A percentile compares a stretch with the other conserved stretches of the same genome.
These are phyloP conservation scores for Macaria liturata DNA, from an alignment of 2,888 invertebrate genomes.

Conservation along the genomic window DNA sequence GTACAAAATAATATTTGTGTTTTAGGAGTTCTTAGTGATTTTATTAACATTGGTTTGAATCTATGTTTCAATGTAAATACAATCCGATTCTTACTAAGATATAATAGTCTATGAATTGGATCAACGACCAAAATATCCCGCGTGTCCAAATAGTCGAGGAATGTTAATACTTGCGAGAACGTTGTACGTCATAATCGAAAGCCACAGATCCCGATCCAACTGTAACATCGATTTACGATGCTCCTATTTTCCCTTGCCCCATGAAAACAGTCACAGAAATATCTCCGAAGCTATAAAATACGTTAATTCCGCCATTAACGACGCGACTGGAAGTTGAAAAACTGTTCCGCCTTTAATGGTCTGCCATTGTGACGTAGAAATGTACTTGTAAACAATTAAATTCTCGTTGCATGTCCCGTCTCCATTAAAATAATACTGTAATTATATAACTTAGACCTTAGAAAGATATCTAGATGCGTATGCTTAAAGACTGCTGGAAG, in stretches of 20 bases:
- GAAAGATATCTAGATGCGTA: too few relatives aligned
- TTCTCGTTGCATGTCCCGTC: slow-evolving; percentile 43
- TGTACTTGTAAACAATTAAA: slow-evolving; percentile 46
- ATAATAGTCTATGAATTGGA: too few relatives aligned
- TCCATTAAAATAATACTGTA: slow-evolving; percentile 38
- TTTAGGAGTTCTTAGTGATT: too few relatives aligned
- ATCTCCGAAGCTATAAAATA: slow-evolving; percentile 45
- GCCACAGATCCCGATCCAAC: slow-evolving; percentile 15
- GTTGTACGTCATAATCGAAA: slow-evolving; percentile 5
- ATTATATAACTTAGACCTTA: slow-evolving; percentile 10
- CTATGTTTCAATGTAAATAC: too few relatives aligned
- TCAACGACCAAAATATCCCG: too few relatives aligned
- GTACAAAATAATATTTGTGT: too few relatives aligned
- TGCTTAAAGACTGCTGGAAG: background rate
- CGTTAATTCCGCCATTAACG: slow-evolving; percentile 44
- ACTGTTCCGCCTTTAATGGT: slow-evolving; percentile 39
- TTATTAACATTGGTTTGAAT: too few relatives aligned
- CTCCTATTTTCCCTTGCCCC: slow-evolving; percentile 26
- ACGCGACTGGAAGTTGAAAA: slow-evolving; percentile 40
- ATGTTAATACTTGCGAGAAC: too few relatives aligned
- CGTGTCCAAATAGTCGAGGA: too few relatives aligned
- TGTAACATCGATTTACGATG: slow-evolving; percentile 19
- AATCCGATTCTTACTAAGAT: too few relatives aligned
- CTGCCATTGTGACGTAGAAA: slow-evolving; percentile 53
- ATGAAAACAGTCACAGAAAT: slow-evolving; percentile 39